Conservation (phyloP, 1,140 invertebrate genomes). For the Trigoniulus corallinus region DNA sequence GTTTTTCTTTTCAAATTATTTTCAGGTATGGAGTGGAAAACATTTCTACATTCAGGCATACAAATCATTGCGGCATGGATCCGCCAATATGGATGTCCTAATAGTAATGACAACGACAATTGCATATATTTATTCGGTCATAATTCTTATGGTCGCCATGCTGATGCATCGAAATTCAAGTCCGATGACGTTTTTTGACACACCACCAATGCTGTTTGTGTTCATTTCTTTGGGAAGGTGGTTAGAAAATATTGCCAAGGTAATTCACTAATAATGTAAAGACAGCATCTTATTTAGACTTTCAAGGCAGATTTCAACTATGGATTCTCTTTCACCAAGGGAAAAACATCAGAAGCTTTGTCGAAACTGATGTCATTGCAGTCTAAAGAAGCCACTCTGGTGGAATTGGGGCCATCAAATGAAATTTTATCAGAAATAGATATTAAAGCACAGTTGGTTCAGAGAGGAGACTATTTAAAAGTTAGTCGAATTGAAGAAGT, state of each 20-base stretch:
- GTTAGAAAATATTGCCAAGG: conserved; percentile 94
- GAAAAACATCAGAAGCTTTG: conserved; percentile 95
- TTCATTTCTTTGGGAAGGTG: conserved; percentile 95
- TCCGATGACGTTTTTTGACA: conserved; percentile 96
- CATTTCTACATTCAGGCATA: conserved; percentile 95
- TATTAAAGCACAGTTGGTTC: conserved; percentile 84
- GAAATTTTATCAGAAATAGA: conserved; percentile 58
- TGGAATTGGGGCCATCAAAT: conserved; percentile 56
- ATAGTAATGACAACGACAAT: conserved; percentile 96
- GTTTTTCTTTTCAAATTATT: conserved; percentile 20
- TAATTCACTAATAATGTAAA: too few relatives aligned
- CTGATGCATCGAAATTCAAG: conserved; percentile 53
- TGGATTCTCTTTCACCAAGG: conserved; percentile 21
- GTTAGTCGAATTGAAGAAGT: too few relatives aligned
- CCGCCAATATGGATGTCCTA: conserved; percentile 97
- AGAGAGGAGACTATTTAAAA: conserved; percentile 82
- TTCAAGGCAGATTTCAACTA: neutral
- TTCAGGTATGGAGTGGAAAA: conserved; percentile 67
- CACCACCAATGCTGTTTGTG: conserved; percentile 93
- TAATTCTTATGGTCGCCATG: conserved; percentile 67
- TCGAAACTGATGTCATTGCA: conserved; percentile 88
- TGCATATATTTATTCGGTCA: conserved; percentile 80
- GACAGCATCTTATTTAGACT: too few relatives aligned
- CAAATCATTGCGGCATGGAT: conserved; percentile 68
- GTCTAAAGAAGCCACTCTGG: conserved; percentile 79